Conservation (phyloP, 1,140 invertebrate species). For the Asbolus verrucosus region DNA sequence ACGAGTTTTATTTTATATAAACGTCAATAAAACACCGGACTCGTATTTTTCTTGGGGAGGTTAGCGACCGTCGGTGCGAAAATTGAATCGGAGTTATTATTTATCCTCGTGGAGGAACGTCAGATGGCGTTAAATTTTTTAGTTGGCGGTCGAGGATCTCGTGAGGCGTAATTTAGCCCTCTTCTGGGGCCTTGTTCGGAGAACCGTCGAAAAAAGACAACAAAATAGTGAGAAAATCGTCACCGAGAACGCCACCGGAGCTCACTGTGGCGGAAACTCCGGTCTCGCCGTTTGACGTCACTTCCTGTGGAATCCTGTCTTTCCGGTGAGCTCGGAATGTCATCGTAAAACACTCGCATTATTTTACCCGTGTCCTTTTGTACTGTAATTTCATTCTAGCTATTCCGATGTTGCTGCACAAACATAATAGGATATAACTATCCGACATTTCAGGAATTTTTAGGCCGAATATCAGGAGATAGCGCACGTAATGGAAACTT, state of each 20-base stretch:
- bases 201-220: slow-evolving; percentile 25
- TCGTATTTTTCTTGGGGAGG: slow-evolving; percentile 31
- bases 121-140: neutral
- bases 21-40: slow-evolving; percentile 12
- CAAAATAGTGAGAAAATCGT: slow-evolving; percentile 45
- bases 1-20: slow-evolving; percentile 1
- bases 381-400: slow-evolving; percentile 41
- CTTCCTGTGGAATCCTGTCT: slow-evolving; percentile 49
- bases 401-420: slow-evolving; percentile 8
- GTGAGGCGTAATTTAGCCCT: slow-evolving; percentile 8
- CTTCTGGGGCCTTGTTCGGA: neutral
- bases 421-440: slow-evolving; percentile 19
- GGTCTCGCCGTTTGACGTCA: slow-evolving; percentile 49
- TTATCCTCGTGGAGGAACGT: too few species aligned
- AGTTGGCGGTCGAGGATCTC: neutral
- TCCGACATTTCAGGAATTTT: neutral
- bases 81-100: too few species aligned
- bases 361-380: slow-evolving; percentile 22
- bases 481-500: neutral
- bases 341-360: slow-evolving; percentile 45
- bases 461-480: neutral
- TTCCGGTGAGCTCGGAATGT: slow-evolving; percentile 51
- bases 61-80: too few species aligned
- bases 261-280: slow-evolving; percentile 45
- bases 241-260: slow-evolving; percentile 33